Evolutionary conservation across 92 coral and sea anemone genomes (phyloP).

Genomic region (Pocillopora grandis): DNA sequence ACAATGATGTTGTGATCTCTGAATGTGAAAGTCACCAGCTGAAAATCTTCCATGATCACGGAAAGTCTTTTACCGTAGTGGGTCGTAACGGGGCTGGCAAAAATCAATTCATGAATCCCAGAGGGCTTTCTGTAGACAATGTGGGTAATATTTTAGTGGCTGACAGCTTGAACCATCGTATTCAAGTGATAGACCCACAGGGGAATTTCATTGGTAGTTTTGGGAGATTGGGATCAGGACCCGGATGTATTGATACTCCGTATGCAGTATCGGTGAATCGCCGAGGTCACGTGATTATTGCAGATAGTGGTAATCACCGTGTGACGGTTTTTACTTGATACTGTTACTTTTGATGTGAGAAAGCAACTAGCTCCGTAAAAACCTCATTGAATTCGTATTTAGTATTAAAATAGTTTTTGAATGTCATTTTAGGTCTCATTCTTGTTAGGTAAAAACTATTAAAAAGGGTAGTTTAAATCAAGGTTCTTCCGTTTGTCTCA

Average conservation of each 20-base stretch:
- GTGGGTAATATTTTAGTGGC: constrained; percentile 76
- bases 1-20: constrained; percentile 79
- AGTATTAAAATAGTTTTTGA: too few species aligned
- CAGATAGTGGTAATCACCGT: constrained; percentile 92
- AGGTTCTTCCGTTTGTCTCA: too few species aligned
- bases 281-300: constrained; percentile 86
- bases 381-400: too few species aligned
- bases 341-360: background rate
- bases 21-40: constrained; percentile 78
- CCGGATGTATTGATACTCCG: constrained; percentile 92
- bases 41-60: constrained; percentile 74
- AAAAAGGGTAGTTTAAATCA: too few species aligned
- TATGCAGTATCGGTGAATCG: constrained; percentile 84
- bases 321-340: constrained; percentile 66
- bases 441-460: too few species aligned
- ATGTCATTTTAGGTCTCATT: too few species aligned
- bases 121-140: constrained; percentile 81
- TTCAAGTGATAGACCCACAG: constrained; percentile 75
- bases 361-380: background rate
- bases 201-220: constrained; percentile 73
- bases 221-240: constrained; percentile 92
- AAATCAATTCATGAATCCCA: constrained; percentile 73
- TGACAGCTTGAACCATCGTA: constrained; percentile 86
- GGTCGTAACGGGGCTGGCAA: constrained; percentile 88
- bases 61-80: constrained; percentile 55